phyloP scores from a whole-genome alignment of 2,888 invertebrate species.

The Nymphalis c-album region DNA sequence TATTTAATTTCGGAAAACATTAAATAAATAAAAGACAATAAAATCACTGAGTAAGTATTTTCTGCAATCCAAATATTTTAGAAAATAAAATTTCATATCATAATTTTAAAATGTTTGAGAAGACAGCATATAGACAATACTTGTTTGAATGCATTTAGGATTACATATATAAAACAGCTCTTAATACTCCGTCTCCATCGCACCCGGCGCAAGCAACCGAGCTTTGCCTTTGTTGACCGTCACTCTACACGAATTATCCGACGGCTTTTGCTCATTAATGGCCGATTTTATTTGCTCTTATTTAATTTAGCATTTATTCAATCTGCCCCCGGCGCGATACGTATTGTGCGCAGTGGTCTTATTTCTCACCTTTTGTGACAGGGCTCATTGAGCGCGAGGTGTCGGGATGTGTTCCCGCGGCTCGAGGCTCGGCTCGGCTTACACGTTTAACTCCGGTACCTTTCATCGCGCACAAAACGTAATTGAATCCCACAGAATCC shows the following conservation, averaged over 20 bases:
- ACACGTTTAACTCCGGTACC: slow-evolving; percentile 74
- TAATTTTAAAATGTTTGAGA: neutral
- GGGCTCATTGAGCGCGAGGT: slow-evolving; percentile 79
- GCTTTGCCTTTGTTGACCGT: slow-evolving; percentile 62
- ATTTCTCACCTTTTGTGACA: slow-evolving; percentile 79
- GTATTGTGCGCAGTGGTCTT: slow-evolving; percentile 57
- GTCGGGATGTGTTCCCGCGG: slow-evolving; percentile 77
- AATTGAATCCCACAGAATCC: slow-evolving; percentile 81
- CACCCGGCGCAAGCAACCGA: slow-evolving; percentile 49
- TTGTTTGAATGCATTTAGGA: slow-evolving; percentile 23
- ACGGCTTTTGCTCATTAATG: slow-evolving; percentile 74
- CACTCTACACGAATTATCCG: slow-evolving; percentile 68
- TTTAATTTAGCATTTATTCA: slow-evolving; percentile 82
- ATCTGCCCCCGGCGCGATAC: slow-evolving; percentile 73
- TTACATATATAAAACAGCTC: slow-evolving; percentile 54
- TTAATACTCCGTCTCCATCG: slow-evolving; percentile 51
- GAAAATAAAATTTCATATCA: too few relatives aligned
- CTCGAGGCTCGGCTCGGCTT: slow-evolving; percentile 76
- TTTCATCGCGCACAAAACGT: slow-evolving; percentile 80
- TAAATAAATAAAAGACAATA: too few relatives aligned
- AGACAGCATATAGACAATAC: neutral
- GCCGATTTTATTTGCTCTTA: slow-evolving; percentile 78
- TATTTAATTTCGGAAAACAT: neutral
- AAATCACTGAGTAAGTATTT: too few relatives aligned
- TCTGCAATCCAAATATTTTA: too few relatives aligned